Base-by-base conservation (phyloP, 2,113 vertebrate genomes). In the Nothobranchius kuhntae region DNA sequence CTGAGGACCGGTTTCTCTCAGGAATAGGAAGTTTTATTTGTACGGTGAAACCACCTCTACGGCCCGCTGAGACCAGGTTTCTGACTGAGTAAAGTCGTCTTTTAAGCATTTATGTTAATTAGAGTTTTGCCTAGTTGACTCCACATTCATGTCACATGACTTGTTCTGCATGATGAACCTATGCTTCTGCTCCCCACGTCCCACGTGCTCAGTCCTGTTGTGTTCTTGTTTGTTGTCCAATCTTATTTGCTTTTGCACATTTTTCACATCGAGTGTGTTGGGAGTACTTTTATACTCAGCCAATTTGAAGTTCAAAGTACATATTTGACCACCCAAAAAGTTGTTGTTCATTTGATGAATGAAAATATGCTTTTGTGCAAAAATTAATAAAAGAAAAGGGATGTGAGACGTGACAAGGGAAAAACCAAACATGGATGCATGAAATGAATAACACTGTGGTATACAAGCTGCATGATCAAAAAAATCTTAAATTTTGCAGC, bases 1-100 rank as follows among this genome's bases (percentile, higher is more conserved):
- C 67, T 63, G 47, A 85, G 75, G 84, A 87, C 85, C 86, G 81
- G 87, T 80, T 86, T 73, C 85, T 83, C 68, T 78, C 78, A 78
- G 73, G 73, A 85, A 62, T 52, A 73, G 80, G 80, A 91, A 87
- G 81, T 86, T 76, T 73, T 68, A 66, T 55, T 63, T 65, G 46
- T 68, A 62, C 50, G 65, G 38, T 65, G 47, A 81, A 66, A 61
- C 40, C 75, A 67, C 72, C 62, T 63, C 61, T 65, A 65, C 14
- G 46, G 35, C 38, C 38, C 42, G 38, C n/a, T 40, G 51, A 53
- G 42, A 64, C n/a, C 56, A 44, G 21, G 35, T 40, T 61, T 62
- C 50, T 58, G 30, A 71, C 63, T 53, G n/a, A 21, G 59, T 68
- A 30, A 68, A 74, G 17, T 30, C 30, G 30, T 30, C 30, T 30